Evolutionary conservation across 2,113 vertebrate species (phyloP), one percentile per base, ranked within the genome.

Genomic region (Natator depressus): DNA sequence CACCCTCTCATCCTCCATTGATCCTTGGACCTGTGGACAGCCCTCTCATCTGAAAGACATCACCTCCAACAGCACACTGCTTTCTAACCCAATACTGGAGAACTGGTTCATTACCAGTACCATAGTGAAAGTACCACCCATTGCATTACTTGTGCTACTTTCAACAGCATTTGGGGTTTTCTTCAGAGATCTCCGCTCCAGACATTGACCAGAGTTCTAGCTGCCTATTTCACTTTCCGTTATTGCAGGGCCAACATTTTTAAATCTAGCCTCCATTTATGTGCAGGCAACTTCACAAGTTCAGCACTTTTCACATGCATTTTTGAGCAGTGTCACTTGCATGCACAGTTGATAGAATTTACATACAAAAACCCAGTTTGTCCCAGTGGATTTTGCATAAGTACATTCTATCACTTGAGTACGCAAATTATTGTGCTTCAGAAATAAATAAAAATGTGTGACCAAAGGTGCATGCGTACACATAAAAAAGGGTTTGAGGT

Each of bases 1-100:
- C 79, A 38, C 35, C 86, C 59, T 47, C 35, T 85, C 78, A 31
- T 85, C 5, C 65, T 91, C 82, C 35, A 76, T 94, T 87, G 38
- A 80, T 89, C 31, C 20, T 53, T 13, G 6, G 47, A 1, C 31
- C 7, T 87, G 10, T 89, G 62, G 88, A 78, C 82, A 78, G 95
- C 31, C 42, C 42, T 16, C 57, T 85, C 80, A 38, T 25, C 9
- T 76, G n/a, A 85, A 94, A 84, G 0, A 0, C 1, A 1, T 90
- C 20, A 29, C 29, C 46, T 89, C 57, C 51, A 72, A 72, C 7
- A 72, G 19, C 38, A 22, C 38, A 24, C n/a, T 75, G 20, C 9
- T 42, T 75, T 75, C 38, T 75, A 38, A 75, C 19, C n/a, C 19
- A 20, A 20, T 42, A 22, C n/a, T 42, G 69, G 69, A 80, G 31